Evolutionary conservation across 1,140 invertebrate species (phyloP).

Genomic region (Hyposmocoma kahamanoa): DNA sequence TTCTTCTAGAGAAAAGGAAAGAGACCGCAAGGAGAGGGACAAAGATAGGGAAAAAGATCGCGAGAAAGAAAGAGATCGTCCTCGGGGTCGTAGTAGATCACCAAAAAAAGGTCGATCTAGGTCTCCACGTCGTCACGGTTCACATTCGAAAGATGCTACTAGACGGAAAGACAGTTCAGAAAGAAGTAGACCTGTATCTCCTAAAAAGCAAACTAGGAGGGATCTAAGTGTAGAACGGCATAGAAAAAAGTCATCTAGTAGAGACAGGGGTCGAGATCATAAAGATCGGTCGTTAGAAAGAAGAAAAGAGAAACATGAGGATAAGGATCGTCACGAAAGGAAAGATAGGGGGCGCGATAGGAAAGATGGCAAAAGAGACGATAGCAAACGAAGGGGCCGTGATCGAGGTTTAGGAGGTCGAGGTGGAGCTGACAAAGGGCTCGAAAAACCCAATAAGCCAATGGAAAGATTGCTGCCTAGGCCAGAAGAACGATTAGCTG

Average conservation of each 20-base stretch:
- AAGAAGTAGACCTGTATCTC: slow-evolving; percentile 65
- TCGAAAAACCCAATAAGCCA: slow-evolving; percentile 72
- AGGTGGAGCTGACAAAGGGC: slow-evolving; percentile 59
- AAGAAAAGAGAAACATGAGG: slow-evolving; percentile 71
- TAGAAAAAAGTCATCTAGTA: slow-evolving; percentile 54
- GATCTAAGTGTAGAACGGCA: slow-evolving; percentile 64
- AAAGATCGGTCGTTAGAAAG: slow-evolving; percentile 68
- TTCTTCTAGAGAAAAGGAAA: slow-evolving; percentile 57
- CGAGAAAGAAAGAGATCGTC: slow-evolving; percentile 58
- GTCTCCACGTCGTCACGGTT: slow-evolving; percentile 52
- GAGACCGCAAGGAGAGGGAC: slow-evolving; percentile 56
- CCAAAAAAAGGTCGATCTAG: slow-evolving; percentile 61
- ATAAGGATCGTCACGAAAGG: slow-evolving; percentile 71
- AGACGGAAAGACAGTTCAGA: slow-evolving; percentile 68
- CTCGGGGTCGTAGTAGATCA: slow-evolving; percentile 55
- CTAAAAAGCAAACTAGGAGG: slow-evolving; percentile 59
- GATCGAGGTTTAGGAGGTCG: slow-evolving; percentile 57
- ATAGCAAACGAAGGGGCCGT: slow-evolving; percentile 55
- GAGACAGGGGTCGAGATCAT: slow-evolving; percentile 61
- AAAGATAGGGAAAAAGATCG: slow-evolving; percentile 58
- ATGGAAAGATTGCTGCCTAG: slow-evolving; percentile 68
- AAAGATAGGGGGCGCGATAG: slow-evolving; percentile 78
- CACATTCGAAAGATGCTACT: slow-evolving; percentile 57
- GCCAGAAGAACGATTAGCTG: slow-evolving; percentile 67
- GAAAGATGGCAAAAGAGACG: slow-evolving; percentile 66